phyloP scores from a whole-genome alignment of 2,888 invertebrate genomes.

The Busseola fusca region DNA sequence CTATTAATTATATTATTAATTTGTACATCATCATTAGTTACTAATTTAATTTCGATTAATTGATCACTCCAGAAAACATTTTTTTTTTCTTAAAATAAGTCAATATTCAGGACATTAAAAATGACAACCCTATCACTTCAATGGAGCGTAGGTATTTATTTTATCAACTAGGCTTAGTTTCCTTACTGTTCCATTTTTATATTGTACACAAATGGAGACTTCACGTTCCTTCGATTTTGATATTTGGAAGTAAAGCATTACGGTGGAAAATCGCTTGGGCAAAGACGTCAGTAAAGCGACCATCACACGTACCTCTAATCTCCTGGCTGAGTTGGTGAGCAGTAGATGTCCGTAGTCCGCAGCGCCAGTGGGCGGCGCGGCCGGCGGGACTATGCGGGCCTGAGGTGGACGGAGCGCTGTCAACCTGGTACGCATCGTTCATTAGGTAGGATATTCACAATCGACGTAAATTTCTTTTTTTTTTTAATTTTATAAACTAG shows the following conservation, averaged over 20 bases:
- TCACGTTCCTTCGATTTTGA: background rate
- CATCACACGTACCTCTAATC: conserved; percentile 91
- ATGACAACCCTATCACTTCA: too few relatives aligned
- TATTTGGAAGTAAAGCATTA: background rate
- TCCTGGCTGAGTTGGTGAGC: conserved; percentile 92
- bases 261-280: background rate
- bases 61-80: too few relatives aligned
- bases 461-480: background rate
- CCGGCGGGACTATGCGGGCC: conserved; percentile 97
- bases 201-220: background rate
- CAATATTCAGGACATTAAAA: too few relatives aligned
- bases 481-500: too few relatives aligned
- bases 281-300: background rate
- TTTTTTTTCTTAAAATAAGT: too few relatives aligned
- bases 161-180: too few relatives aligned
- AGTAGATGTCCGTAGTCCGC: conserved; percentile 89
- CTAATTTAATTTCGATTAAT: too few relatives aligned
- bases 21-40: too few relatives aligned
- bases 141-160: too few relatives aligned
- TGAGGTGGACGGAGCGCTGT: conserved; percentile 93
- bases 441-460: background rate
- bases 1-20: too few relatives aligned
- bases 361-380: conserved; percentile 93
- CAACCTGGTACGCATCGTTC: conserved; percentile 87
- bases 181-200: too few relatives aligned